Base-by-base conservation (phyloP, 2,113 vertebrate species). In the Charina bottae region DNA sequence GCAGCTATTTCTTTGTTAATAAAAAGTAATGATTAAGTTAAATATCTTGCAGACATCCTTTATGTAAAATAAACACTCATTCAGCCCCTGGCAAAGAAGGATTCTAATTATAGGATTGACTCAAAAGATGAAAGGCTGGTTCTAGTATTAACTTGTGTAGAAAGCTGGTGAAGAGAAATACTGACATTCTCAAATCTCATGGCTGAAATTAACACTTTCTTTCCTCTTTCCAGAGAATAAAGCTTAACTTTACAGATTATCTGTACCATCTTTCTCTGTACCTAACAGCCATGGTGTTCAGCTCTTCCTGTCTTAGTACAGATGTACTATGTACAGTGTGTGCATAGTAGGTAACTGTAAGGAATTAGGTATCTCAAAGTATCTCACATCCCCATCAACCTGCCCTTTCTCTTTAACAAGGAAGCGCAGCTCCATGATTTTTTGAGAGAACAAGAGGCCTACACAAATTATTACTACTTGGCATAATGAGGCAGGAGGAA, bases 1-100 rank as follows among this genome's bases (percentile, higher is more conserved):
- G 96, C 93, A 96, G 96, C 93, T 95, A 96, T 90, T 90, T 96
- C 93, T 93, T 95, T 95, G 87, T 89, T 95, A 97, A 97, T 97
- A 96, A 96, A 97, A 96, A 96, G 95, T 95, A 96, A 96, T 95
- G 95, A 96, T 97, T 97, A 97, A 96, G 96, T 97, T 95, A 96
- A 97, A 96, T 97, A 96, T 97, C 93, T 97, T 96, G 93, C 95
- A 96, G 96, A 96, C 95, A 94, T 95, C 95, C 93, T 96, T 95
- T 93, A 96, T 93, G 94, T 96, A 96, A 97, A 97, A 97, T 96
- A 97, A 97, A 97, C 95, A 96, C 60, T 89, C 93, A 89, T 60
- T 90, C 93, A 89, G 96, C 96, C 96, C 92, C 92, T 96, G 96
- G 96, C 96, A 96, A 96, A 96, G 95, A 95, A 96, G 92, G 93